A percentile compares a stretch with the other conserved stretches of the same genome.
Evolutionary conservation across 2,113 vertebrate species (phyloP).

Genomic region (Tachysurus fulvidraco): DNA sequence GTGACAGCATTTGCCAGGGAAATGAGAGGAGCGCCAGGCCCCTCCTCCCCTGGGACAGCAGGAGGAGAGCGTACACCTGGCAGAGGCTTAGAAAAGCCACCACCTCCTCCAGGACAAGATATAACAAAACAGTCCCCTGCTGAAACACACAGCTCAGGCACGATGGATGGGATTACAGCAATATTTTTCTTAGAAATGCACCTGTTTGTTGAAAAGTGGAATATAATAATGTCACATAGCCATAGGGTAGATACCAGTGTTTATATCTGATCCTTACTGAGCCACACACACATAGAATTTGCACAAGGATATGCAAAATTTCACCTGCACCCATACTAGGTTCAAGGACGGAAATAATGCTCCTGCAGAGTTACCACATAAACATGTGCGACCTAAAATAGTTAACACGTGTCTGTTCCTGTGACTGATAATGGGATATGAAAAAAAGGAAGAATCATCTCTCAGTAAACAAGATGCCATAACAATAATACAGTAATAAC

Average conservation of each 20-base stretch:
- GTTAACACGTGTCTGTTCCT: not conserved
- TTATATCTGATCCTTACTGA: not conserved
- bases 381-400: slow-evolving; percentile 14
- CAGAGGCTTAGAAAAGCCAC: slow-evolving; percentile 53
- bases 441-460: not conserved
- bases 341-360: not conserved
- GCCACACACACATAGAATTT: slow-evolving; percentile 36
- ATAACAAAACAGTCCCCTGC: slow-evolving; percentile 44
- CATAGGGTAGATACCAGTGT: slow-evolving; percentile 21
- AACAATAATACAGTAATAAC: not conserved
- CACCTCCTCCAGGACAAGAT: slow-evolving; percentile 45
- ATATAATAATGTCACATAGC: slow-evolving; percentile 3
- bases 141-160: slow-evolving; percentile 26
- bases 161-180: slow-evolving; percentile 20
- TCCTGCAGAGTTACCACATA: not conserved
- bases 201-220: not conserved
- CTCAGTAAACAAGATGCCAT: not conserved
- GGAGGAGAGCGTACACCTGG: slow-evolving; percentile 69
- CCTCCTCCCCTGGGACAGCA: slow-evolving; percentile 71
- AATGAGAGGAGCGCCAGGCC: slow-evolving; percentile 60
- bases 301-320: slow-evolving; percentile 51
- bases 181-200: not conserved
- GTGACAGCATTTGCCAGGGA: slow-evolving; percentile 62
- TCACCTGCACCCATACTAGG: slow-evolving; percentile 15
- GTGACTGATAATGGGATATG: not conserved